Conservation (phyloP, 2,797 vertebrate species). For the Epinephelus awoara region DNA sequence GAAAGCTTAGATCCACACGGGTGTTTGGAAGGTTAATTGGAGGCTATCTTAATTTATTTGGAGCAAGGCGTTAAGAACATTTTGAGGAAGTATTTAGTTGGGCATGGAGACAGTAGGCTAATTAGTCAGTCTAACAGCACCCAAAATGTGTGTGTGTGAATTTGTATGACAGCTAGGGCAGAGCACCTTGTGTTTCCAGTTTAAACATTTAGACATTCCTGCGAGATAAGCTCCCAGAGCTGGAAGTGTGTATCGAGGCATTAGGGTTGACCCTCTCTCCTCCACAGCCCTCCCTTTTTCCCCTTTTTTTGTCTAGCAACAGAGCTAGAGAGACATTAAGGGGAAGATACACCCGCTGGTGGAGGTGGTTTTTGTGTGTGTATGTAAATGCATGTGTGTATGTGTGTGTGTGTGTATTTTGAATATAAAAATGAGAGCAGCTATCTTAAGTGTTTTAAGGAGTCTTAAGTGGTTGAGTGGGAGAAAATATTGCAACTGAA, state of each 20-base stretch:
- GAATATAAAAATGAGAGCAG: constrained; percentile 29
- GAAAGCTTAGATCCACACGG: constrained; percentile 32
- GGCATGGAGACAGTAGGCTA: constrained; percentile 28
- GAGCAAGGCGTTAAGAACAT: constrained; percentile 40
- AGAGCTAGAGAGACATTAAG: constrained; percentile 29
- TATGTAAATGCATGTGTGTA: too few species aligned
- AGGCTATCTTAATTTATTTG: constrained; percentile 48
- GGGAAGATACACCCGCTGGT: constrained; percentile 30
- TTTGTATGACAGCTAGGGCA: constrained; percentile 60
- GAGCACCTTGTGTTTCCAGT: constrained; percentile 78
- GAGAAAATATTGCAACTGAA: constrained; percentile 53
- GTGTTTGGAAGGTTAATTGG: constrained; percentile 58
- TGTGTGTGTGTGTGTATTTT: constrained; percentile 23
- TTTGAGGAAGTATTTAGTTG: constrained; percentile 54
- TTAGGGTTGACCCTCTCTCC: constrained; percentile 60
- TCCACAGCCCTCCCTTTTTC: constrained; percentile 23
- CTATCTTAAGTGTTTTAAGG: constrained; percentile 52
- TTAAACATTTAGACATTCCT: constrained; percentile 86
- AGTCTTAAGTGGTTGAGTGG: constrained; percentile 63
- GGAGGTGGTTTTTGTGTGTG: constrained; percentile 8
- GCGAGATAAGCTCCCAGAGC: constrained; percentile 75
- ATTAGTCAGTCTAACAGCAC: constrained; percentile 51
- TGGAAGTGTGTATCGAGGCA: constrained; percentile 69
- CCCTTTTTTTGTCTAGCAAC: constrained; percentile 24
- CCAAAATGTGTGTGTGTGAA: constrained; percentile 35